Evolutionary conservation across 1,140 invertebrate species (phyloP), one percentile per base, ranked within the genome.

Genomic region (Bombus sylvicola): DNA sequence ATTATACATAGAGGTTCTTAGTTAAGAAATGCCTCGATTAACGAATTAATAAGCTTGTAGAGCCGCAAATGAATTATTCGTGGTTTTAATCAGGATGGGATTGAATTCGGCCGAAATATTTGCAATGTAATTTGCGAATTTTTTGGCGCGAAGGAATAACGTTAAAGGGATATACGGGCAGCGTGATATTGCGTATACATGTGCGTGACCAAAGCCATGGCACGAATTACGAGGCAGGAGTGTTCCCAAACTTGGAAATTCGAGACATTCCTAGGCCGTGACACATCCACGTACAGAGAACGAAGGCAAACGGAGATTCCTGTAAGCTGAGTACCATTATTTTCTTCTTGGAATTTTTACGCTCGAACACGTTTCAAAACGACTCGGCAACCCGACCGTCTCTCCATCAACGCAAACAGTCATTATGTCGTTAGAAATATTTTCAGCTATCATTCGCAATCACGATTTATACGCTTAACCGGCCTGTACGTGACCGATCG

Each of bases 231-330:
- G 69, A 71, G 77, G 43, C 73, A 90, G 81, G 81, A 92, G 86
- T 87, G 84, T 90, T 90, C 80, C 90, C 90, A 88, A 91, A 89
- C 82, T 92, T 90, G 89, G 90, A 92, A 92, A 91, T 92, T 92
- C 90, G 86, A 90, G 80, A 82, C 89, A 87, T 91, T 91, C 89
- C 83, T 75, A 78, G 69, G 69, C 57, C 72, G 74, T 88, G 85
- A 87, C 85, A 85, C 81, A 72, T 47, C 39, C 77, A 62, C 62
- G 79, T 79, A 85, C 69, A 66, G 66, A 53, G 86, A 73, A 85
- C 82, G 86, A 89, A 88, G 87, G 86, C 86, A 83, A 89, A 88
- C 83, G 64, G 75, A 85, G 88, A 88, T 89, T 86, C 83, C 84
- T 88, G 81, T 76, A 43, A 76, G 69, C 82, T 34, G 81, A 87